phyloP scores from a whole-genome alignment of 2,888 invertebrate species.

The Gisinianus flammeolus region DNA sequence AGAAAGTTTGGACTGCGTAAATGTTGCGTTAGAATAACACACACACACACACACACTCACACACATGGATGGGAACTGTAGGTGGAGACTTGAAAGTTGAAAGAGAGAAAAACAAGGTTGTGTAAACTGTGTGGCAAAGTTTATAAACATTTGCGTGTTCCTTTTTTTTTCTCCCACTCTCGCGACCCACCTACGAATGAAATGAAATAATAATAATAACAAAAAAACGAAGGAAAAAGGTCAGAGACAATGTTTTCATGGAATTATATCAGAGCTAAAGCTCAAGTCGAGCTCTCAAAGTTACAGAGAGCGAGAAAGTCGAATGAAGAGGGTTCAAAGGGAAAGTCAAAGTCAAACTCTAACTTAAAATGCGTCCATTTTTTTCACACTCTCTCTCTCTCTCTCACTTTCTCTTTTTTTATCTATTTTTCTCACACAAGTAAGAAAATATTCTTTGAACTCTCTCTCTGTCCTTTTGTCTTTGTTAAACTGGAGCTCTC shows the following conservation, averaged over 20 bases:
- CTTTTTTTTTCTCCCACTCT: conserved; percentile 2
- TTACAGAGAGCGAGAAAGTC: neutral
- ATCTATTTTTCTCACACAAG: neutral
- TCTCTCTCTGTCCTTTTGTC: neutral
- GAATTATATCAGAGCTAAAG: neutral
- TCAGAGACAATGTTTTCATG: neutral
- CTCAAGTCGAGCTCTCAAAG: neutral
- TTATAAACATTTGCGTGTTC: conserved; percentile 22
- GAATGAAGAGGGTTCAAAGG: too few species aligned
- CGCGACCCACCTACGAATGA: neutral
- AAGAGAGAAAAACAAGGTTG: too few species aligned
- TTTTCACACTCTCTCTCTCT: neutral
- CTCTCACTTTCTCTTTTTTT: neutral
- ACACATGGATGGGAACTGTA: too few species aligned
- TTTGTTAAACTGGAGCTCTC: neutral
- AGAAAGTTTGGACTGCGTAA: too few species aligned
- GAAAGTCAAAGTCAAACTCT: too few species aligned
- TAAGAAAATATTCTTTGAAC: too few species aligned
- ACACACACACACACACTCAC: too few species aligned
- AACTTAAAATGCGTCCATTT: neutral
- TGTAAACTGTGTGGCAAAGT: conserved; percentile 3
- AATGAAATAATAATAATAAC: neutral
- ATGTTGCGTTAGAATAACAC: too few species aligned
- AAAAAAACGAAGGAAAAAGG: neutral
- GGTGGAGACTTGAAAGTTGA: too few species aligned